phyloP scores from a whole-genome alignment of 2,113 vertebrate species.

The Trochalopteron elliotii region DNA sequence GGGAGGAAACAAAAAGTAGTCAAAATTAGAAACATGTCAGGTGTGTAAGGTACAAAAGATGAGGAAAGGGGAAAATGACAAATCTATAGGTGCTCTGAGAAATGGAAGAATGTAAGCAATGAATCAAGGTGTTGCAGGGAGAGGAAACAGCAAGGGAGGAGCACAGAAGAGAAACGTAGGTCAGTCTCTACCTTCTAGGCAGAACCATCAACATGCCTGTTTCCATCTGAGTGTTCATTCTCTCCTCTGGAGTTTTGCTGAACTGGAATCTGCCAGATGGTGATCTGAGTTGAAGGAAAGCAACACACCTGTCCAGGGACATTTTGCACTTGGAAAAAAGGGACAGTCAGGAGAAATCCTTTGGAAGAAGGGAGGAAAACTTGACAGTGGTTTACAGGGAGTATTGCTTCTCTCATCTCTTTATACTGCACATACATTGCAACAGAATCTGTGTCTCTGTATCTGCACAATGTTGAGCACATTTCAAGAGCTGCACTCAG shows the following conservation, averaged over 20 bases:
- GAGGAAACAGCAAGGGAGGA: fast-evolving
- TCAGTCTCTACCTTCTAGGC: background rate
- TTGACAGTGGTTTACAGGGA: background rate
- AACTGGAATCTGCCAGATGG: background rate
- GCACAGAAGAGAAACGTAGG: background rate
- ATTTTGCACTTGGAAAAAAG: background rate
- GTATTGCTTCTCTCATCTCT: background rate
- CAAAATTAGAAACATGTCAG: background rate
- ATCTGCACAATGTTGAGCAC: background rate
- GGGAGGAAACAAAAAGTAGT: background rate
- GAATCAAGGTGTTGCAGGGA: background rate
- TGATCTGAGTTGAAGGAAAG: background rate
- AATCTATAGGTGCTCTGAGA: background rate
- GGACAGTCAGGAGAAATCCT: background rate
- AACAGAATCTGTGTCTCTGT: background rate
- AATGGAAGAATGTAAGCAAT: background rate
- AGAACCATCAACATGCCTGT: background rate
- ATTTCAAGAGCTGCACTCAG: background rate
- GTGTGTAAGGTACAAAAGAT: background rate
- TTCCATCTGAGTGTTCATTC: background rate
- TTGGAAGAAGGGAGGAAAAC: background rate
- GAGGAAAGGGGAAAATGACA: background rate
- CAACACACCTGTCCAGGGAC: background rate
- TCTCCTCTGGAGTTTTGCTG: background rate
- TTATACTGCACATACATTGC: background rate